Conservation (phyloP, 2,113 vertebrate genomes). For the Atrichornis clamosus region DNA sequence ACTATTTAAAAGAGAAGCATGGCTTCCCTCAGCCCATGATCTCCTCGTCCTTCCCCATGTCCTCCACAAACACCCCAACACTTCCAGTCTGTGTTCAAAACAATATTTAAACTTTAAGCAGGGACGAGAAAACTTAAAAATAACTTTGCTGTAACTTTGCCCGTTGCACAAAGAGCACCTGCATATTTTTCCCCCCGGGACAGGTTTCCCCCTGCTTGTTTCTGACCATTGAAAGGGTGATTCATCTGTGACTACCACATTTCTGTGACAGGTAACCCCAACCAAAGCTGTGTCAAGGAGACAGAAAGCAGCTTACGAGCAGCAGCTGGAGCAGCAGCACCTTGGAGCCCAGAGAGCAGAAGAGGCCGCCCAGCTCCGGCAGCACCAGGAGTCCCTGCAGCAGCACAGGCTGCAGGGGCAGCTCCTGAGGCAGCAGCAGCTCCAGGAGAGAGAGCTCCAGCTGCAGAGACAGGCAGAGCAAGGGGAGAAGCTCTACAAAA, state of each 20-base stretch:
- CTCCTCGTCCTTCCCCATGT: not conserved
- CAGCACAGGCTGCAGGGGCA: constrained; percentile 79
- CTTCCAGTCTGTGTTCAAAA: not conserved
- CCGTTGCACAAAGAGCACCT: not conserved
- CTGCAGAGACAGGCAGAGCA: constrained; percentile 73
- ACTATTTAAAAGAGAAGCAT: not conserved
- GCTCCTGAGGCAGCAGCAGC: constrained; percentile 75
- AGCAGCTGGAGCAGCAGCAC: constrained; percentile 88
- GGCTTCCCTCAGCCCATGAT: not conserved
- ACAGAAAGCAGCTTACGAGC: constrained; percentile 79
- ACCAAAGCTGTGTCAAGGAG: not conserved
- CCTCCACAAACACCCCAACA: not conserved
- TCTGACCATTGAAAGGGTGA: not conserved
- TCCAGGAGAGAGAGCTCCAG: constrained; percentile 74
- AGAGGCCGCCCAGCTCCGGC: constrained; percentile 74
- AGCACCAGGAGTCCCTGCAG: constrained; percentile 78
- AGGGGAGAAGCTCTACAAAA: constrained; percentile 68
- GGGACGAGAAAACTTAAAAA: not conserved
- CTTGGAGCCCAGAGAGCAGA: constrained; percentile 75
- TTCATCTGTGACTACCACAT: not conserved
- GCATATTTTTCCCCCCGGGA: not conserved
- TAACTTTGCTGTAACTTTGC: not conserved
- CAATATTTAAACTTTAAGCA: not conserved
- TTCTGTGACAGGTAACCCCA: constrained; percentile 29
- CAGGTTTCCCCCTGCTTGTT: not conserved